Evolutionary conservation across 2,113 vertebrate genomes (phyloP).

Genomic region (Mystacornis crossleyi): DNA sequence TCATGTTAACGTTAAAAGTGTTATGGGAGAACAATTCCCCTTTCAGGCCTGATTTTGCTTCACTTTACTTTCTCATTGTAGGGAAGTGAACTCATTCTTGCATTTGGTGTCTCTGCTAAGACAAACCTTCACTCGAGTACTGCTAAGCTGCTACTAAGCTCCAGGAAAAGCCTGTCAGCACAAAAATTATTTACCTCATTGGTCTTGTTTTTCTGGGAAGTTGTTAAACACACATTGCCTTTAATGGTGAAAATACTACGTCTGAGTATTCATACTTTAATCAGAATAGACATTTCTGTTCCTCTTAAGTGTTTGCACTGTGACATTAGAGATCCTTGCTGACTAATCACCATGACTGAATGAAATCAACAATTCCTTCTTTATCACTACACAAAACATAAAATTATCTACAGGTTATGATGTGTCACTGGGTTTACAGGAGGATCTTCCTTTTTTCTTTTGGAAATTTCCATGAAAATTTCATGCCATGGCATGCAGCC

Average conservation of each 20-base stretch:
- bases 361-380: neutral
- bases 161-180: neutral
- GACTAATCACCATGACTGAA: neutral
- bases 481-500: neutral
- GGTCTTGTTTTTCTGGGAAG: neutral
- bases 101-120: neutral
- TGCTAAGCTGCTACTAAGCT: neutral
- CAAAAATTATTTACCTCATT: neutral
- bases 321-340: neutral
- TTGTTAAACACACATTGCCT: neutral
- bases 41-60: neutral
- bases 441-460: neutral
- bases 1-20: neutral
- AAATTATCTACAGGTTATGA: neutral
- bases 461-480: neutral
- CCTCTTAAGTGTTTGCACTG: neutral
- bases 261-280: neutral
- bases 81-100: rapidly evolving
- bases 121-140: neutral
- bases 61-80: neutral
- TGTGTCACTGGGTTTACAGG: neutral
- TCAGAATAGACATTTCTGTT: neutral
- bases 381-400: neutral
- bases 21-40: neutral
- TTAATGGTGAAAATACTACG: neutral